Conservation (phyloP, 1,140 invertebrate species). For the Psilanteris sp. region DNA sequence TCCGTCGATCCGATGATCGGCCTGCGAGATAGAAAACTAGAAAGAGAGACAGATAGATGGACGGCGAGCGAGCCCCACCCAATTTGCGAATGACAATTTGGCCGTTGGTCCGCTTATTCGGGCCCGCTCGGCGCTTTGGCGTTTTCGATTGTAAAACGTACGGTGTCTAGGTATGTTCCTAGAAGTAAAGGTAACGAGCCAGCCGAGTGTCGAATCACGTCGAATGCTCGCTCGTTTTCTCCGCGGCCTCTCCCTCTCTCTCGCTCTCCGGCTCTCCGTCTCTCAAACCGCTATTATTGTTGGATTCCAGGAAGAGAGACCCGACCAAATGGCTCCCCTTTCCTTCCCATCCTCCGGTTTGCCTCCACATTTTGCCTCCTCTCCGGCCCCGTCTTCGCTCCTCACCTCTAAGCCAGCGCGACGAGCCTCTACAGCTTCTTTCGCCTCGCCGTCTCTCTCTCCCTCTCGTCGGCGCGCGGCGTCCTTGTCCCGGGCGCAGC, state of each 20-base stretch:
- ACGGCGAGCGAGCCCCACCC: slow-evolving; percentile 31
- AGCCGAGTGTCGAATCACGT: slow-evolving; percentile 11
- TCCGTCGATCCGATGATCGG: slow-evolving; percentile 38
- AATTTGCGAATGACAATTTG: slow-evolving; percentile 24
- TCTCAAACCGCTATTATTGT: slow-evolving; percentile 73
- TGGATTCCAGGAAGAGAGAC: slow-evolving; percentile 75
- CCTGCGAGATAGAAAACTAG: too few relatives aligned
- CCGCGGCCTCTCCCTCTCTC: not conserved
- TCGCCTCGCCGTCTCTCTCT: slow-evolving; percentile 22
- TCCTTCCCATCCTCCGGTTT: slow-evolving; percentile 38
- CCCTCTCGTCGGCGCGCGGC: slow-evolving; percentile 3
- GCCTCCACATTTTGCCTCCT: slow-evolving; percentile 22
- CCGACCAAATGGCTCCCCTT: slow-evolving; percentile 70
- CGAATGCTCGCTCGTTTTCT: slow-evolving; percentile 35
- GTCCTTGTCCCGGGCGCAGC: slow-evolving; percentile 6
- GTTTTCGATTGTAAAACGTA: slow-evolving; percentile 43
- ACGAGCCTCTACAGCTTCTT: slow-evolving; percentile 43
- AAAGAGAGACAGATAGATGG: too few relatives aligned
- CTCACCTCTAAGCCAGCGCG: slow-evolving; percentile 22
- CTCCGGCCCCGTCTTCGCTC: not conserved
- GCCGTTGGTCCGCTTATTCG: slow-evolving; percentile 6
- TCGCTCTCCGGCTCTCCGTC: slow-evolving; percentile 53
- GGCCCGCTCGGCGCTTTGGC: not conserved
- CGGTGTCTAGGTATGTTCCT: slow-evolving; percentile 62
- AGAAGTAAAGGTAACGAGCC: slow-evolving; percentile 59